Evolutionary conservation across 2,797 vertebrate species (phyloP), one percentile per base, ranked within the genome.

Genomic region (Lemur catta): DNA sequence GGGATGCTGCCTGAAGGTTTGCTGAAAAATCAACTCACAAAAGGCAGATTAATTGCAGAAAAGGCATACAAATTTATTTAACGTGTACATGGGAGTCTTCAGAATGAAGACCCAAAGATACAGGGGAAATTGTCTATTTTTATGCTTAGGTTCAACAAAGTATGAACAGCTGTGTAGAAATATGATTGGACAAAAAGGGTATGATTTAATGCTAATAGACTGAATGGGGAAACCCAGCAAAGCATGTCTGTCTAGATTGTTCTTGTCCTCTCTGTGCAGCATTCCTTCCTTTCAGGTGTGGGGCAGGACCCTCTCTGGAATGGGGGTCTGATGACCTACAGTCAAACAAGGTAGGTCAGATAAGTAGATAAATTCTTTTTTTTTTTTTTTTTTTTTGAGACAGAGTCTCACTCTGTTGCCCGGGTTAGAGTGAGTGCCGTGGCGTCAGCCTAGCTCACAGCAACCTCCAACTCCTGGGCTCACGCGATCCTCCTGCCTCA

Each of bases 351-450:
- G 17, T 65, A 65, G 63, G 63, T 65, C 63, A 65, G 33, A 65
- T 65, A 65, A 18, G 43, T 46, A 65, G 33, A 65, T 65, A 65
- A 18, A 9, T 46, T 46, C 43, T 46, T 46, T 46, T 46, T 46
- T 10, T 11, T 2, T 46, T 43, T 43, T 46, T 46, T 46, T 46
- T 46, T 46, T 46, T 46, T 46, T 46, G 43, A 12, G 43, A 46
- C 43, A 46, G 43, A 46, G 43, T 10, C 43, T 46, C 43, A 12
- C 43, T 46, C 43, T 46, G 0, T 46, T 46, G 43, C 43, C 43
- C 0, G 2, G 43, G 43, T 2, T 46, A 46, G 2, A 46, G 43
- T 46, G 43, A 46, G 43, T 46, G 8, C 10, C 0, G 2, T 46
- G 43, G 10, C 10, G 9, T 46, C 10, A 46, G 43, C 43, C 43